phyloP scores from a whole-genome alignment of 2,888 invertebrate genomes.

The Drosophila atripex region DNA sequence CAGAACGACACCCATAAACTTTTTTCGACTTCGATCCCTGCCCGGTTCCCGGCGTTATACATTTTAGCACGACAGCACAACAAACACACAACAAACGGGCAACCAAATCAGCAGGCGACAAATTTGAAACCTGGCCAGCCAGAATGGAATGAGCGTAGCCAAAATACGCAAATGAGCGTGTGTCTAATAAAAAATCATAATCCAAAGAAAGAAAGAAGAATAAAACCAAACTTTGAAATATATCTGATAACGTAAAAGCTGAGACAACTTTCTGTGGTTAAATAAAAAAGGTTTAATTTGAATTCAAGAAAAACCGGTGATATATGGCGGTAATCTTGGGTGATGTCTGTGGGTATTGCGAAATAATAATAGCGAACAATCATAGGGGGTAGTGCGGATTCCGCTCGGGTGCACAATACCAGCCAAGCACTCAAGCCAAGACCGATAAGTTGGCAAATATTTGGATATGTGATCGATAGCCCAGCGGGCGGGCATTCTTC shows the following conservation, averaged over 20 bases:
- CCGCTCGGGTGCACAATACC: constrained; percentile 25
- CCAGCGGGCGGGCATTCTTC: neutral
- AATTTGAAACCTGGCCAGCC: constrained; percentile 44
- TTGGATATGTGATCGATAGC: constrained; percentile 20
- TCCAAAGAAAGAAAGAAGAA: constrained; percentile 34
- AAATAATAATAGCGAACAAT: neutral
- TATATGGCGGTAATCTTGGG: constrained; percentile 25
- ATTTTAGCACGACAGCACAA: constrained; percentile 60
- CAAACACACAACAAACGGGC: constrained; percentile 8
- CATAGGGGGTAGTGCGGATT: constrained; percentile 10
- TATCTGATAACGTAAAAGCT: constrained; percentile 28
- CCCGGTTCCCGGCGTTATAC: constrained; percentile 61
- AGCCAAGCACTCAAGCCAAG: constrained; percentile 17
- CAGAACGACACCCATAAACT: constrained; percentile 74
- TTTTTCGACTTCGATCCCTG: constrained; percentile 51
- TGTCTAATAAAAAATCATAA: constrained; percentile 51
- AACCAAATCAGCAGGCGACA: constrained; percentile 23
- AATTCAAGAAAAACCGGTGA: constrained; percentile 55
- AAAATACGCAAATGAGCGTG: constrained; percentile 37
- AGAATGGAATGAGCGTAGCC: constrained; percentile 3
- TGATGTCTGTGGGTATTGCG: neutral
- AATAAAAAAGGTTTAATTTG: constrained; percentile 42
- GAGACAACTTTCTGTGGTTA: constrained; percentile 15
- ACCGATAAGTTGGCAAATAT: constrained; percentile 37
- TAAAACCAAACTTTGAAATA: constrained; percentile 14